phyloP scores from a whole-genome alignment of 2,113 vertebrate species.

The Poeciliopsis occidentalis region DNA sequence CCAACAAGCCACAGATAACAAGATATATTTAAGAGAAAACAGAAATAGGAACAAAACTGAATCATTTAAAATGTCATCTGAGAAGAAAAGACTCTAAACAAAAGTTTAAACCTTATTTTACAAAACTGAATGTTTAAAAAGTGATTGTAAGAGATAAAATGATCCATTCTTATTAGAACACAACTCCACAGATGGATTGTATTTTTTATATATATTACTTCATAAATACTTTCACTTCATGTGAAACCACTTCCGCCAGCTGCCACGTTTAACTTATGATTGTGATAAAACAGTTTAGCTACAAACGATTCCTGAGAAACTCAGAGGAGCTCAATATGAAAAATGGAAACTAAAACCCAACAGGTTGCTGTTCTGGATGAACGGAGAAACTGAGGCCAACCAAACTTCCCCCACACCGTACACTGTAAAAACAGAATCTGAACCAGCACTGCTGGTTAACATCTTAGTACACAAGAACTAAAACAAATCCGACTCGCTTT shows the following conservation, averaged over 20 bases:
- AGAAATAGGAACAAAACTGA: background rate
- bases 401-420: background rate
- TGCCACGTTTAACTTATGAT: slow-evolving; percentile 2
- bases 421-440: background rate
- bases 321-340: background rate
- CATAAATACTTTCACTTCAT: slow-evolving; percentile 64
- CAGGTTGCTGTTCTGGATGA: background rate
- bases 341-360: background rate
- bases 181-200: background rate
- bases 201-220: background rate
- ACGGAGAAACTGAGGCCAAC: background rate
- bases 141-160: background rate
- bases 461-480: too few species aligned
- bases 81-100: background rate
- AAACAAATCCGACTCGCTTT: too few species aligned
- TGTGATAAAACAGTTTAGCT: slow-evolving; percentile 9
- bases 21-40: too few species aligned
- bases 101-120: background rate
- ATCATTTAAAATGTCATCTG: background rate
- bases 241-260: slow-evolving; percentile 70
- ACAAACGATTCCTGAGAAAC: slow-evolving; percentile 1
- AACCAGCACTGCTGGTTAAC: too few species aligned
- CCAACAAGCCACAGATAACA: too few species aligned
- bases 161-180: background rate
- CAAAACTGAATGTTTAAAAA: background rate